Conservation (phyloP, 2,888 invertebrate genomes). For the Ophraella communa region DNA sequence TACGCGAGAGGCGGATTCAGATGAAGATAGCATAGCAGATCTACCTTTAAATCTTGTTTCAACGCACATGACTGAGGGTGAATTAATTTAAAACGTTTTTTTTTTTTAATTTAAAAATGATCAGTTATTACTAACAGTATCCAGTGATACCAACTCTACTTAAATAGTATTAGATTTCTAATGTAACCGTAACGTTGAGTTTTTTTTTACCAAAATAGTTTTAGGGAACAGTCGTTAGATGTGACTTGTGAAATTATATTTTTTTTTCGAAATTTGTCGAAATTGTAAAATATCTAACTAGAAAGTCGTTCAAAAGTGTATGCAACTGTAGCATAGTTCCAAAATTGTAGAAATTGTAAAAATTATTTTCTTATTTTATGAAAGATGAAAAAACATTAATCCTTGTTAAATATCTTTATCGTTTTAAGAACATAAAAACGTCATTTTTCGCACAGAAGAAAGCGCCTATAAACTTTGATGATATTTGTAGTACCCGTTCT, state of each 20-base stretch:
- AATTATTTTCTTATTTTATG: no score
- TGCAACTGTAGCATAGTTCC: no score
- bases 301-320: neutral
- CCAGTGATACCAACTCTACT: slow-evolving; percentile 47
- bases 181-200: slow-evolving; percentile 16
- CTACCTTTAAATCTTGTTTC: slow-evolving; percentile 75
- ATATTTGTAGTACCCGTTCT: no score
- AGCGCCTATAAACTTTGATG: no score
- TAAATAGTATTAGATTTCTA: slow-evolving; percentile 43
- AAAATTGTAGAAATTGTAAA: no score
- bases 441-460: no score
- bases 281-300: neutral
- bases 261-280: neutral
- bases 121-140: slow-evolving; percentile 16
- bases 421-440: no score
- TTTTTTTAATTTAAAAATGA: slow-evolving; percentile 11
- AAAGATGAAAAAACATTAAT: no score
- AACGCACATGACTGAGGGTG: slow-evolving; percentile 70
- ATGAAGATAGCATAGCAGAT: slow-evolving; percentile 65
- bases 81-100: slow-evolving; percentile 51
- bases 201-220: slow-evolving; percentile 24
- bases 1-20: slow-evolving; percentile 52
- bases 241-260: neutral
- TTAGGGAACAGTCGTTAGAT: neutral
- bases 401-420: no score